Conservation (phyloP, 2,888 invertebrate species). For the Phalera bucephala region DNA sequence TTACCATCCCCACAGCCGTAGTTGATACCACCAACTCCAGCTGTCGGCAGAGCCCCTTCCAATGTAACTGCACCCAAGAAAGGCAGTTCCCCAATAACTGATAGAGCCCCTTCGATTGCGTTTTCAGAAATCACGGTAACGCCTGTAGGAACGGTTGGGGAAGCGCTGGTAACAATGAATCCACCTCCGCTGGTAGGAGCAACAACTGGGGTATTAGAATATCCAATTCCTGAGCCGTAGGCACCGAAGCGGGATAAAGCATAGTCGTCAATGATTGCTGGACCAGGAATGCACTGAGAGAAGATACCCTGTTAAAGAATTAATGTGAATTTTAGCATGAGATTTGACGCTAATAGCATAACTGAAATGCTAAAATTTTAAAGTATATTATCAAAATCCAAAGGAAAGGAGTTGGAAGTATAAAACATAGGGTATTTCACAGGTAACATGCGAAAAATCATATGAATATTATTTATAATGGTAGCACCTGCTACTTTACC, state of each 20-base stretch:
- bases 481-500: too few relatives aligned
- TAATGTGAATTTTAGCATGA: too few relatives aligned
- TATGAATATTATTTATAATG: too few relatives aligned
- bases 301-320: background rate
- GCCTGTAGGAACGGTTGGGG: conserved; percentile 29
- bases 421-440: too few relatives aligned
- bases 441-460: too few relatives aligned
- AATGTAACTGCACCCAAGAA: conserved; percentile 30
- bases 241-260: background rate
- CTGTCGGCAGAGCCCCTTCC: conserved; percentile 25
- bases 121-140: conserved; percentile 35
- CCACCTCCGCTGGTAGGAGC: conserved; percentile 13
- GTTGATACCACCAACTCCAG: conserved; percentile 23
- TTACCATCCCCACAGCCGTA: conserved; percentile 31
- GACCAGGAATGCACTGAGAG: background rate
- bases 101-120: conserved; percentile 31
- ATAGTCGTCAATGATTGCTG: background rate
- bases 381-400: too few relatives aligned
- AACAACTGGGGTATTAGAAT: background rate
- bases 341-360: too few relatives aligned
- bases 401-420: too few relatives aligned
- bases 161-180: conserved; percentile 27
- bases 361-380: too few relatives aligned
- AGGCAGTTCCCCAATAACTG: conserved; percentile 29
- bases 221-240: conserved; percentile 1